Evolutionary conservation across 2,888 invertebrate genomes (phyloP), one percentile per base, ranked within the genome.

Genomic region (Cyclophora punctaria): DNA sequence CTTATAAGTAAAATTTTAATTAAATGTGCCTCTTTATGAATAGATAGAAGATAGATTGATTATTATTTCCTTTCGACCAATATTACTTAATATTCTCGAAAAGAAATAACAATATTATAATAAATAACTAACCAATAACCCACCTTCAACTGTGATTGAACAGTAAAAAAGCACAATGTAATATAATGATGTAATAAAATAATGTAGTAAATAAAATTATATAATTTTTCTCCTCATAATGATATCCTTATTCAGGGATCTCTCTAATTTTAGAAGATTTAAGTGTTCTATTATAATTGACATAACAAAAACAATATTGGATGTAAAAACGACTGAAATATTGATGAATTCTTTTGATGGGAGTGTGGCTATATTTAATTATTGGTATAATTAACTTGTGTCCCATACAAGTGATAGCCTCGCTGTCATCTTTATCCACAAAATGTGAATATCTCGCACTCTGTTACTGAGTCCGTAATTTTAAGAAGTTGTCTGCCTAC

Each of bases 401-500:
- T 7, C 4, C 43, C 4, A 20, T 7, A 43, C 5, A 44, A 55
- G 55, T 56, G 55, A 35, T 34, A 53, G 52, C 53, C 48, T 49
- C 44, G 48, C 55, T 57, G 55, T 44, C 5, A 37, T 37, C 6
- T 4, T 33, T 20, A 45, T 49, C 35, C 43, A 44, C 37, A 37
- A 37, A 37, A 41, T 44, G 40, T 50, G 5, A 42, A 46, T 34
- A 44, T 6, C 34, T 44, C 50, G 59, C 80, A 71, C 86, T 85
- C 85, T 86, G 87, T 86, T 83, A 62, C 86, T 83, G 86, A 84
- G 87, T 86, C 82, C 66, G 59, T 86, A 83, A 75, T 70, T 67
- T 61, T 86, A 86, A 83, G 84, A 71, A 83, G 76, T 87, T 83
- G 83, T 86, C 86, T 85, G 86, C 86, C 86, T 87, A 84, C 88